Percentiles rank a stretch among this genome's conserved stretches.
These are phyloP conservation scores for Stegostoma tigrinum DNA, from an alignment of 2,113 vertebrate species.

Conservation along the genomic window DNA sequence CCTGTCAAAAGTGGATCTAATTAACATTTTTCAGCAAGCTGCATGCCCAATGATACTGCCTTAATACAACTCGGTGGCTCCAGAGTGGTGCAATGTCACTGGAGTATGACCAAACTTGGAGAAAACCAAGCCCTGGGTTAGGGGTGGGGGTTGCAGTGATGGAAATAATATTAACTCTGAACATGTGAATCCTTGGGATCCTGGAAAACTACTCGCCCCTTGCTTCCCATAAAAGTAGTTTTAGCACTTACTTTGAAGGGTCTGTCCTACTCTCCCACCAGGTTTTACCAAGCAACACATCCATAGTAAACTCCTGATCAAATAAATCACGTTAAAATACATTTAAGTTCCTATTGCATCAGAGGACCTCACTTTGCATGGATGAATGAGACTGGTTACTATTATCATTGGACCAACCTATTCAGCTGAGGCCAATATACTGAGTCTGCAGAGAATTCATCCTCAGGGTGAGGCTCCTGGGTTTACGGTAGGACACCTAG, in stretches of 20 bases:
- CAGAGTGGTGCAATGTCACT: not conserved
- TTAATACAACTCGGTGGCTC: not conserved
- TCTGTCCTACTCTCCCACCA: no score
- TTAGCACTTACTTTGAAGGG: not conserved
- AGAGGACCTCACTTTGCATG: no score
- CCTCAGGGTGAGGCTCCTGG: no score
- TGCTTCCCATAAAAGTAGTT: not conserved
- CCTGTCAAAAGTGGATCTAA: not conserved
- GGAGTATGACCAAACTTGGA: not conserved
- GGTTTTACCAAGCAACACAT: no score
- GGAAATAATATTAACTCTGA: not conserved
- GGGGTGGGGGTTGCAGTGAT: not conserved
- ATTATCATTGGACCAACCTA: no score
- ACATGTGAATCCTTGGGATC: not conserved
- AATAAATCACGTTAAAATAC: no score
- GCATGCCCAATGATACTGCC: not conserved
- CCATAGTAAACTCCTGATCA: no score
- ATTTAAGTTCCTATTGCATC: no score
- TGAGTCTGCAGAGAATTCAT: no score
- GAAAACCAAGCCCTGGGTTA: not conserved
- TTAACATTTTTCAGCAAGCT: not conserved
- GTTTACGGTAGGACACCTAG: no score
- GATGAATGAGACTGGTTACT: no score
- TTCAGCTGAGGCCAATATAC: no score
- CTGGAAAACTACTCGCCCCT: not conserved